A percentile compares a stretch with the other conserved stretches of the same genome.
phyloP scores from a whole-genome alignment of 2,113 vertebrate species.

The Megaleporinus macrocephalus region DNA sequence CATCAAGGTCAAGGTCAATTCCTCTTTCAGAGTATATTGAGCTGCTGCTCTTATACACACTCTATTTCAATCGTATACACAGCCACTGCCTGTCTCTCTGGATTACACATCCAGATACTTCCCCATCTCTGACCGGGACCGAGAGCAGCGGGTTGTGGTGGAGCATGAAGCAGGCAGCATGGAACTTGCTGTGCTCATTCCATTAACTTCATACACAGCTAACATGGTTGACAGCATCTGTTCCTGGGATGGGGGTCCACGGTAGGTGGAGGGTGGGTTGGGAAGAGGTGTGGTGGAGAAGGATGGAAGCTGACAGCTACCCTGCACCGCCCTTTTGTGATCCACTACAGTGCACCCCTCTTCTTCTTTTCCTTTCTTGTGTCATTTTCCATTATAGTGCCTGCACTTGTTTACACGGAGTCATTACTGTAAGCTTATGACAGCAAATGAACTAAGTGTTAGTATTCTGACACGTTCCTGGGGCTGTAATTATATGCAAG shows the following conservation, averaged over 20 bases:
- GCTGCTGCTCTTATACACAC: slow-evolving; percentile 2
- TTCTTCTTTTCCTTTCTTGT: neutral
- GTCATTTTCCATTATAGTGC: neutral
- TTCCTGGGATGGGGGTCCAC: neutral
- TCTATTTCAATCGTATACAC: neutral
- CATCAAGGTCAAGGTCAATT: neutral
- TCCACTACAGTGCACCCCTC: neutral
- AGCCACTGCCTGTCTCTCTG: neutral
- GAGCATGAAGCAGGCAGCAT: neutral
- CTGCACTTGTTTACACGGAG: neutral
- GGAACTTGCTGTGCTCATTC: neutral
- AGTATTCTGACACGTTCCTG: neutral
- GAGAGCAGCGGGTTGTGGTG: slow-evolving; percentile 25
- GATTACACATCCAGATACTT: slow-evolving; percentile 1
- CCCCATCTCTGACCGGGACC: neutral
- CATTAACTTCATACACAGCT: neutral
- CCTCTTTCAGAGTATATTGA: neutral
- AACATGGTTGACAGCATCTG: slow-evolving; percentile 4
- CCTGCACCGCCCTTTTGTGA: neutral
- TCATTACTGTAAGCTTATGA: neutral
- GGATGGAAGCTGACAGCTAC: slow-evolving; percentile 37
- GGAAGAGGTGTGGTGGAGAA: too few relatives aligned
- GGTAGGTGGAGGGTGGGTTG: neutral
- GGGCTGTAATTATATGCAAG: neutral
- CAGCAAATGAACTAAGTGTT: neutral